These are phyloP conservation scores for Caenorhabditis afra DNA, from an alignment of 2,888 invertebrate species.

Conservation along the genomic window DNA sequence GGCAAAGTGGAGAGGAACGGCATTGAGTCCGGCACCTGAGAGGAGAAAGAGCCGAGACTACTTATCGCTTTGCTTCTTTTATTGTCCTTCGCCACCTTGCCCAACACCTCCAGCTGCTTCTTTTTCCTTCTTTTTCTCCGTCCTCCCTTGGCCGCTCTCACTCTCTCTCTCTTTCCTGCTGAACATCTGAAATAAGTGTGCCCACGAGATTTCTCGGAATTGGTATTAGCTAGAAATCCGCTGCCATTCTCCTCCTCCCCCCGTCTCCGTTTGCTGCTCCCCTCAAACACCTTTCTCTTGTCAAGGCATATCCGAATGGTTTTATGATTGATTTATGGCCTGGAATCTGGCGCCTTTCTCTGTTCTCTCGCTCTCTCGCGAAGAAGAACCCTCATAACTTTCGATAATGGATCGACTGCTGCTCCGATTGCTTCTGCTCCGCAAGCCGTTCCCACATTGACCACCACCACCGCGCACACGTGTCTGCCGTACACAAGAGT, in stretches of 20 bases:
- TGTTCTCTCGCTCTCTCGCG: neutral
- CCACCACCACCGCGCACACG: slow-evolving; percentile 4
- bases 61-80: slow-evolving; percentile 15
- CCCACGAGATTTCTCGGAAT: neutral
- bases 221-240: neutral
- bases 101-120: neutral
- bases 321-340: slow-evolving; percentile 43
- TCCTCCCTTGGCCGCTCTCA: no score
- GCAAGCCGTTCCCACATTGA: neutral
- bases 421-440: neutral
- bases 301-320: neutral
- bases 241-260: neutral
- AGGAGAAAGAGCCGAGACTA: neutral
- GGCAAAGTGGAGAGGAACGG: neutral
- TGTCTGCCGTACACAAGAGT: slow-evolving; percentile 5
- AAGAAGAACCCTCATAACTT: slow-evolving; percentile 7
- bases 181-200: neutral
- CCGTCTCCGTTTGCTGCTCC: neutral
- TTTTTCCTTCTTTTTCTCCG: neutral
- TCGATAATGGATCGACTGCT: slow-evolving; percentile 33
- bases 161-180: no score
- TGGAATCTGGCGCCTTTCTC: slow-evolving; percentile 15
- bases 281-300: neutral
- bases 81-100: neutral
- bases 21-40: neutral